Evolutionary conservation across 2,113 vertebrate genomes (phyloP), one percentile per base, ranked within the genome.

Genomic region (Boleophthalmus pectinirostris): DNA sequence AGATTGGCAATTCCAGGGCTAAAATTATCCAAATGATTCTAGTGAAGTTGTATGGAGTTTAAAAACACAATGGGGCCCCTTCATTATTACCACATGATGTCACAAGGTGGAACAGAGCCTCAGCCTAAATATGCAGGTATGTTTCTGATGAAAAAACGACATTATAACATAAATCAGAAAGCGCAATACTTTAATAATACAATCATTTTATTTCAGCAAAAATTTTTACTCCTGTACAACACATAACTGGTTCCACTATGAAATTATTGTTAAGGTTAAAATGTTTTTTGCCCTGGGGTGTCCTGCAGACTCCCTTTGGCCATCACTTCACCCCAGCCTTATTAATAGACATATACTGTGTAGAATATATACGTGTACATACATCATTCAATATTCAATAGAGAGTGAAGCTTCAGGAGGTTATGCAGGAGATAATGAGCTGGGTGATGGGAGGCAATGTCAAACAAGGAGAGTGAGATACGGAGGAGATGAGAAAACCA

Each of bases 341-440:
- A 82, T 74, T 33, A 68, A 61, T 54, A 51, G 68, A 33, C 51
- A 69, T 43, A 74, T 38, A 57, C 70, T 67, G 49, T 83, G 53
- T 57, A 58, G 46, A 66, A 69, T 74, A 85, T 80, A 15, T 72
- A 78, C 77, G 5, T 76, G 76, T 85, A 78, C 67, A 65, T 85
- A 78, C 67, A 61, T 74, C 70, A 58, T 79, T 82, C 77, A 89
- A 69, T 72, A 88, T 73, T 82, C 69, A 74, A 15, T 79, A 69
- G 68, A 69, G 81, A 38, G 45, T 65, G 64, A 49, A 64, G 77
- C 69, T 68, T 66, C 60, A 77, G 67, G 77, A 77, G 71, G 77
- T 86, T 77, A 77, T 71, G 56, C 57, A 57, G 47, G 58, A 53
- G 76, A 53, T 84, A 80, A 85, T 85, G 82, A 88, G 80, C 74